A percentile compares a stretch with the other conserved stretches of the same genome.
Conservation (phyloP, 2,113 vertebrate genomes). For the Mormyrus iriodes region DNA sequence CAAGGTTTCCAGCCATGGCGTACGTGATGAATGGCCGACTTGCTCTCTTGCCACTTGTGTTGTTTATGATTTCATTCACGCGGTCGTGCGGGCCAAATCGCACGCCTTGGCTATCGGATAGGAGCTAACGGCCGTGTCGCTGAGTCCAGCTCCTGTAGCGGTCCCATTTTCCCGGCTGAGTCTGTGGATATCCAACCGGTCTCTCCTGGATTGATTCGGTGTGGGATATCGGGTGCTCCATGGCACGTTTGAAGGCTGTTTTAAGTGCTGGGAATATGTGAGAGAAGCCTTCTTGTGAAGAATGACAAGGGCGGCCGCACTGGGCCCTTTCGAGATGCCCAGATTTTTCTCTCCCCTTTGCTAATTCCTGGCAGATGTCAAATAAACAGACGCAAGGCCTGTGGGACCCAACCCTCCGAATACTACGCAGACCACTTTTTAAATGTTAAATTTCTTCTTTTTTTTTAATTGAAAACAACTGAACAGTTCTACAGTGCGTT, state of each 20-base stretch:
- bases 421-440: constrained; percentile 14
- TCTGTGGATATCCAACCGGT: background rate
- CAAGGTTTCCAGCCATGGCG: constrained; percentile 56
- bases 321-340: background rate
- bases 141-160: too few relatives aligned
- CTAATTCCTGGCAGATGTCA: constrained; percentile 39
- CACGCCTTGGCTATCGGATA: background rate
- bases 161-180: background rate
- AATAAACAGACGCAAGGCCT: constrained; percentile 10
- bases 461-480: constrained; percentile 9
- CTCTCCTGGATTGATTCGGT: background rate
- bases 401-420: background rate
- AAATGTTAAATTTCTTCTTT: background rate
- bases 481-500: background rate
- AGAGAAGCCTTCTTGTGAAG: background rate
- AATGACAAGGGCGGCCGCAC: background rate
- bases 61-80: constrained; percentile 62
- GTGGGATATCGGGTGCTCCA: background rate
- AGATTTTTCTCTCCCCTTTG: constrained; percentile 8
- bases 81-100: background rate
- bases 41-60: constrained; percentile 39
- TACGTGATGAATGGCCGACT: constrained; percentile 62
- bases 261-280: background rate
- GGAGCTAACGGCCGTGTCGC: background rate
- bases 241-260: background rate